These are phyloP conservation scores for Isurus oxyrinchus DNA, from an alignment of 2,113 vertebrate genomes.

Conservation along the genomic window DNA sequence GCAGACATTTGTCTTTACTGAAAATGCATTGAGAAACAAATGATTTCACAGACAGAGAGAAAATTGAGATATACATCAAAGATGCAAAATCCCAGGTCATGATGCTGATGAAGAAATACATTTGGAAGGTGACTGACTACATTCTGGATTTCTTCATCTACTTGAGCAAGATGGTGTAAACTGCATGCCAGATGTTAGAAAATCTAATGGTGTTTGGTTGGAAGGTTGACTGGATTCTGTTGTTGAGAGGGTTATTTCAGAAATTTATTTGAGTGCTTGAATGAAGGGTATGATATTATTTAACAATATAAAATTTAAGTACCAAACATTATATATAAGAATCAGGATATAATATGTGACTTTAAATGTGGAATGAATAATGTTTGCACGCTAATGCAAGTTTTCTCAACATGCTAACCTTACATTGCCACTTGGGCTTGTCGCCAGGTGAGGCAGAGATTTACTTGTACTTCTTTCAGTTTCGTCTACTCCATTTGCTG, in stretches of 20 bases:
- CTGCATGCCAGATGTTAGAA: background rate
- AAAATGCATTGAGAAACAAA: background rate
- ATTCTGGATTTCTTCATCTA: background rate
- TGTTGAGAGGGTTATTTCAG: background rate
- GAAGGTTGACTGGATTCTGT: background rate
- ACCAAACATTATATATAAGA: background rate
- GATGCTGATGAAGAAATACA: background rate
- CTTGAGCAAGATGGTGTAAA: background rate
- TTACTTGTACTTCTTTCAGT: no score
- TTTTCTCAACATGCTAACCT: background rate
- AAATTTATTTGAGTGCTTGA: background rate
- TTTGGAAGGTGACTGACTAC: background rate
- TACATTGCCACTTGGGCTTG: background rate
- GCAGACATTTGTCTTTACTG: background rate
- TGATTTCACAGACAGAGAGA: background rate
- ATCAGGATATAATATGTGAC: background rate
- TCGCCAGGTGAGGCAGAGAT: no score
- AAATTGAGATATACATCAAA: background rate
- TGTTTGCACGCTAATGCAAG: background rate
- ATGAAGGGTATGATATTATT: background rate
- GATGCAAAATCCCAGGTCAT: background rate
- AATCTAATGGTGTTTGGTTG: background rate
- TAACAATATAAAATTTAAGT: background rate
- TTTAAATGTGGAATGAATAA: background rate
- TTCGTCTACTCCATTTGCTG: no score